Percentiles rank a stretch among this genome's conserved stretches.
phyloP scores from a whole-genome alignment of 2,113 vertebrate genomes.

The Probosciger aterrimus region DNA sequence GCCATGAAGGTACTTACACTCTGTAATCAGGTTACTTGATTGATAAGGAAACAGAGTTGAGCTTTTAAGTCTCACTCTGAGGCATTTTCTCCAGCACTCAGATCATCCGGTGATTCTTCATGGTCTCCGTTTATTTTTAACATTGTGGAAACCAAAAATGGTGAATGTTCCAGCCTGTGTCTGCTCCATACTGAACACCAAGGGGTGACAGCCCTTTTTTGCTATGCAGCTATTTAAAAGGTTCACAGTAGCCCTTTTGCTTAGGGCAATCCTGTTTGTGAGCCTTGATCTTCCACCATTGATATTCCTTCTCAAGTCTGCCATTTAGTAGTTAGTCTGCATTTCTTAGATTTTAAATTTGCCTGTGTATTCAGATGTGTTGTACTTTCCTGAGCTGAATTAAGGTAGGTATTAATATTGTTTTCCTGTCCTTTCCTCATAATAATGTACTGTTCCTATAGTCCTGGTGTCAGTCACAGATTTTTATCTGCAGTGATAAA shows the following conservation, averaged over 20 bases:
- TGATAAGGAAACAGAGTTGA: conserved; percentile 63
- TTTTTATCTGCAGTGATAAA: conserved; percentile 58
- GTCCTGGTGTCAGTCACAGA: not conserved
- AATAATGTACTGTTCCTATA: not conserved
- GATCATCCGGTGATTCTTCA: conserved; percentile 49
- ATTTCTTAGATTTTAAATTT: not conserved
- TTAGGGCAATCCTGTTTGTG: not conserved
- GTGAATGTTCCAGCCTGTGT: not conserved
- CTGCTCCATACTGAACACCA: not conserved
- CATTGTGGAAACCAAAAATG: not conserved
- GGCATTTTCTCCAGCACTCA: conserved; percentile 53
- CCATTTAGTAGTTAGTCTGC: not conserved
- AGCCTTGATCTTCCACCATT: not conserved
- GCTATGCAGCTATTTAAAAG: not conserved
- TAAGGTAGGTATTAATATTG: not conserved
- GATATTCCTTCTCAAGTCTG: not conserved
- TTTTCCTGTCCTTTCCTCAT: not conserved
- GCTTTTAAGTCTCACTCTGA: conserved; percentile 67
- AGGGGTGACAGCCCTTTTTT: not conserved
- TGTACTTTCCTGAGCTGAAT: not conserved
- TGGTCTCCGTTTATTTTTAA: conserved; percentile 33
- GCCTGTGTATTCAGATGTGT: not conserved
- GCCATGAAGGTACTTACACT: conserved; percentile 62
- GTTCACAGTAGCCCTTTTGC: not conserved
- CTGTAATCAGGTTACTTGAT: conserved; percentile 54